Percentiles rank a stretch among this genome's conserved stretches.
Evolutionary conservation across 2,888 invertebrate genomes (phyloP).

Genomic region (Dioctria linearis): DNA sequence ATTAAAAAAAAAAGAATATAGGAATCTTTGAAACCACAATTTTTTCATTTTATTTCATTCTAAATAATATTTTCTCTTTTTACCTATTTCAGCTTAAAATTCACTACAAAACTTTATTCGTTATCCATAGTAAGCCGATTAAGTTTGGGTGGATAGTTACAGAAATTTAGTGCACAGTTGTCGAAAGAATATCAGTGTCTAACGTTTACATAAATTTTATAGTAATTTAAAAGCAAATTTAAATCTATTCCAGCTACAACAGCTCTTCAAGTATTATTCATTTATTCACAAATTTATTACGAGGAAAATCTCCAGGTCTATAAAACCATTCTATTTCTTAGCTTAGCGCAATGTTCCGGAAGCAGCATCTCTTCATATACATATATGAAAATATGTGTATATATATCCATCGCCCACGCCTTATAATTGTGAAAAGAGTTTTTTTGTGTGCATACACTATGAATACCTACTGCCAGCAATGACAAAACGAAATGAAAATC

Average conservation of each 20-base stretch:
- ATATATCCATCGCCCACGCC: neutral
- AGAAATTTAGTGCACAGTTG: too few species aligned
- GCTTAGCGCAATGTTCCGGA: neutral
- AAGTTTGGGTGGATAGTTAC: too few species aligned
- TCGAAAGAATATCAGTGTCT: too few species aligned
- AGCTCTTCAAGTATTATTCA: conserved; percentile 2
- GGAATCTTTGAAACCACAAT: too few species aligned
- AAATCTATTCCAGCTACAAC: neutral
- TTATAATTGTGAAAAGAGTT: conserved; percentile 16
- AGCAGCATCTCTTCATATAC: neutral
- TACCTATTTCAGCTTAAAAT: too few species aligned
- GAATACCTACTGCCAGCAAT: neutral
- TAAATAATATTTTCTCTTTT: too few species aligned
- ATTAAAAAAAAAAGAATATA: too few species aligned
- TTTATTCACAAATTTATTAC: neutral
- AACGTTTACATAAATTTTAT: neutral
- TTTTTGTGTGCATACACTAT: neutral
- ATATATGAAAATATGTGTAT: neutral
- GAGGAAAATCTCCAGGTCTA: neutral
- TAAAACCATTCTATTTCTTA: neutral
- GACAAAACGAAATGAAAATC: neutral
- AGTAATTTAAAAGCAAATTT: neutral
- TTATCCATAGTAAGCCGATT: too few species aligned
- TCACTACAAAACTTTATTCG: too few species aligned
- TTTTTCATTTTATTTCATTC: too few species aligned